Base-by-base conservation (phyloP, 2,113 vertebrate genomes). In the Chascanopsetta lugubris region DNA sequence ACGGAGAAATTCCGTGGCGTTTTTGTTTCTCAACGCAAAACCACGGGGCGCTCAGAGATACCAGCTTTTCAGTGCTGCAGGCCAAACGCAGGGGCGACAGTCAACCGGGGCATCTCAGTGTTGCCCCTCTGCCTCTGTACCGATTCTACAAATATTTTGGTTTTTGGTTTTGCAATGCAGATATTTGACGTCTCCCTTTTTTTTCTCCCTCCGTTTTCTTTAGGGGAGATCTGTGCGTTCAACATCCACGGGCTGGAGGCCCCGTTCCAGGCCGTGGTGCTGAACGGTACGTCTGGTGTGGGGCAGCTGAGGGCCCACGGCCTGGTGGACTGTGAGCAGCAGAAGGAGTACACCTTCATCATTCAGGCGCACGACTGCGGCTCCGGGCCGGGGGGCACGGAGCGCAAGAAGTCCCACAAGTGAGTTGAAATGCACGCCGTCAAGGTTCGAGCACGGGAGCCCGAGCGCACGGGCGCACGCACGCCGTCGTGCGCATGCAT, bases 351-450 rank as follows among this genome's bases (percentile, higher is more conserved):
- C 70, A 97, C 96, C 0, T 99, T 99, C 86, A 94, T 97, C 92
- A 96, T 99, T 79, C 97, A 99, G 83, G 97, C 97, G 26, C 97
- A 98, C 0, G 97, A 99, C 72, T 99, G 97, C 4, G 97, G 97
- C 0, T 91, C 94, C 0, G 94, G 95, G 36, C 92, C 94, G 8
- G 81, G 61, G 46, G 96, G 95, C 75, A 91, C 77, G 0, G 93
- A 94, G 88, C 94, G 93, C 93, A 99, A 97, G 77, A 99, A 97
- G 91, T 99, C 97, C 12, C 97, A 99, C 93, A 99, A 99, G 97
- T 99, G 77, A 90, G 97, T 94, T n/a, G 8, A 45, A 20, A 11
- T 21, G 18, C 43, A 45, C 29, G 29, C 29, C 29, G 29, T n/a
- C n/a, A n/a, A n/a, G 34, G 15, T 38, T 13, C 15, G 34, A 38